Evolutionary conservation across 2,888 invertebrate genomes (phyloP).

Genomic region (Tipula unca): DNA sequence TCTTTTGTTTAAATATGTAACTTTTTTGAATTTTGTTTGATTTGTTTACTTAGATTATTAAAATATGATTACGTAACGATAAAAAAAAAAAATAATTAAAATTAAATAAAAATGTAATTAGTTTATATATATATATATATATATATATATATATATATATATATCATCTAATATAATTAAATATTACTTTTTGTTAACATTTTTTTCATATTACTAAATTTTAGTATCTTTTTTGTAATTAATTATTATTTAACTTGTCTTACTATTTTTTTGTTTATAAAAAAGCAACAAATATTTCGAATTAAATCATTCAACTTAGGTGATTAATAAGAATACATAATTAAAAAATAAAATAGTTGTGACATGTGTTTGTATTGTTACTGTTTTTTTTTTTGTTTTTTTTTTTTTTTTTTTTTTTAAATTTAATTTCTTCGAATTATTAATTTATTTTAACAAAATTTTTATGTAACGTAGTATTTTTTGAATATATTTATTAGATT

Average conservation of each 20-base stretch:
- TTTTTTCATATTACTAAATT: background rate
- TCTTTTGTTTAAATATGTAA: background rate
- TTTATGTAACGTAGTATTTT: constrained; percentile 14
- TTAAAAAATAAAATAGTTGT: background rate
- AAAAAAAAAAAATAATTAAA: background rate
- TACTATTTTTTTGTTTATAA: background rate
- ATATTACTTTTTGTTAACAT: background rate
- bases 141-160: too few relatives aligned
- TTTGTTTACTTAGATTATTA: background rate
- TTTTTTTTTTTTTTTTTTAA: background rate
- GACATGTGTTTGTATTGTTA: constrained; percentile 2
- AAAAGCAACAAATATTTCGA: background rate
- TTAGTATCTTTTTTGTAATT: background rate
- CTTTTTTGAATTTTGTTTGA: background rate
- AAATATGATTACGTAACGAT: background rate
- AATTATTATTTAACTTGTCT: background rate
- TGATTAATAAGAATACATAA: background rate
- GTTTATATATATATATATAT: background rate
- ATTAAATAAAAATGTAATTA: background rate
- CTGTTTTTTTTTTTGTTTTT: background rate
- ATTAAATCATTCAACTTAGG: background rate
- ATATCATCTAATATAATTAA: background rate
- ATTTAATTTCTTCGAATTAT: background rate
- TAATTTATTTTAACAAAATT: constrained; percentile 9
- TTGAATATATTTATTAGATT: constrained; percentile 19